Evolutionary conservation across 2,113 vertebrate genomes (phyloP).

Genomic region (Ceratotherium simum): DNA sequence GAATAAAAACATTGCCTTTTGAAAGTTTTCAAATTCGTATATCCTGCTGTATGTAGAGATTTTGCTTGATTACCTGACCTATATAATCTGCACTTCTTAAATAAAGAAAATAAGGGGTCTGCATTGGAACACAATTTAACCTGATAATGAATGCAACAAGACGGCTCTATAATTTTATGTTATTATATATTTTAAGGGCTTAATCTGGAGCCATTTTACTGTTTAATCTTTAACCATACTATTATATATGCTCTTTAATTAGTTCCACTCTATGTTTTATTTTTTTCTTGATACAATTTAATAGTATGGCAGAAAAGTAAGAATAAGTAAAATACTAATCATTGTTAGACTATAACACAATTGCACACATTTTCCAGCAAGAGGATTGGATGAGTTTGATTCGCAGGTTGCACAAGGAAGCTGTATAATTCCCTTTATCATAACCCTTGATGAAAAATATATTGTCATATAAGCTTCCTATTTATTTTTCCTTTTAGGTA

Average conservation of each 20-base stretch:
- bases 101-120: constrained; percentile 53
- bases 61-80: constrained; percentile 67
- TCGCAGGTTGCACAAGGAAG: neutral
- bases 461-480: neutral
- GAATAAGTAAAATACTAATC: neutral
- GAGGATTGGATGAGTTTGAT: neutral
- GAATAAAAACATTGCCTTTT: constrained; percentile 78
- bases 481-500: neutral
- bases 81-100: constrained; percentile 19
- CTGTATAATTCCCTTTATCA: neutral
- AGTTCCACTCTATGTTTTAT: neutral
- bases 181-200: constrained; percentile 47
- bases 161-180: constrained; percentile 54
- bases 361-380: neutral
- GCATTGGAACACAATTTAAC: constrained; percentile 21
- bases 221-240: neutral
- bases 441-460: neutral
- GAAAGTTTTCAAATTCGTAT: constrained; percentile 75
- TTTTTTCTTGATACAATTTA: constrained; percentile 30
- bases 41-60: constrained; percentile 71
- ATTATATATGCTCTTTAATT: constrained; percentile 28
- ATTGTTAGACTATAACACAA: neutral
- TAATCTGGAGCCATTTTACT: neutral
- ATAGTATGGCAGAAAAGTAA: neutral
- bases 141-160: constrained; percentile 19